phyloP scores from a whole-genome alignment of 2,797 vertebrate genomes.

The Ibycter americanus region DNA sequence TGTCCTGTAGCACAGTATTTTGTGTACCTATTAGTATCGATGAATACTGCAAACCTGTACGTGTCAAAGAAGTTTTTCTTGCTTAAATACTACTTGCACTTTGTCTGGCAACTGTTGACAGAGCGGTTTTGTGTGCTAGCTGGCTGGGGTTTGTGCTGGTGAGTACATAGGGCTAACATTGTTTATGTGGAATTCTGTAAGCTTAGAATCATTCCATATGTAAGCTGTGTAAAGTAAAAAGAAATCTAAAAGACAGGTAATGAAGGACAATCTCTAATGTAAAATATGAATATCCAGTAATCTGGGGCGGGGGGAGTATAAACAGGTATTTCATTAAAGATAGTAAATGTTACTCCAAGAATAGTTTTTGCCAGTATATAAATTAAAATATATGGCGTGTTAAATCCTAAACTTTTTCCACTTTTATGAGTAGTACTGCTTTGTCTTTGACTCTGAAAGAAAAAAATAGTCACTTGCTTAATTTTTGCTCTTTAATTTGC shows the following conservation, averaged over 20 bases:
- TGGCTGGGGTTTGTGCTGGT: neutral
- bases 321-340: neutral
- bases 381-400: neutral
- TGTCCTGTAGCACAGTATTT: neutral
- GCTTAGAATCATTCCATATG: neutral
- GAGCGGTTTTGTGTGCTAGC: neutral
- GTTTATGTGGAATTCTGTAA: neutral
- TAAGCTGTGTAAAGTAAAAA: neutral
- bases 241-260: neutral
- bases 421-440: neutral
- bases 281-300: neutral
- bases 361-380: neutral
- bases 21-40: neutral
- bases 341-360: neutral
- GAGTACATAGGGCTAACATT: neutral
- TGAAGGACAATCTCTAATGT: neutral
- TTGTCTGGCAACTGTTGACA: neutral
- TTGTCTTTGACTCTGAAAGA: neutral
- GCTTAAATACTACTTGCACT: neutral
- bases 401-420: neutral
- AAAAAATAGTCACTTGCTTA: neutral
- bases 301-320: neutral
- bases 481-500: neutral
- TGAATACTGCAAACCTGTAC: neutral
- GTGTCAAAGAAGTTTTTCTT: neutral